Conservation (phyloP, 2,888 invertebrate species). For the Lithophane semibrunnea region DNA sequence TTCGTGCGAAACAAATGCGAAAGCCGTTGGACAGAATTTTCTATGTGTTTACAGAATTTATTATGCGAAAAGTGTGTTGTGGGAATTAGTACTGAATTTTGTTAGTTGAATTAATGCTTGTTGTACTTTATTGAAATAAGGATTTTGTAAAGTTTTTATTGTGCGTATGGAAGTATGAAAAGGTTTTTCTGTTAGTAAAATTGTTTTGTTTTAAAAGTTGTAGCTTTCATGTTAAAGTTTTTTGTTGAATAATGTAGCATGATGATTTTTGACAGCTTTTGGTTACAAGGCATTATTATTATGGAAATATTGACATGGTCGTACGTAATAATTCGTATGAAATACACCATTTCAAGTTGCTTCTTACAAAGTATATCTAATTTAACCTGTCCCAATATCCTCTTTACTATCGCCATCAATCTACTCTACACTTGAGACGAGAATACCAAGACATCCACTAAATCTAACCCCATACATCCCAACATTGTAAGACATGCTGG, state of each 20-base stretch:
- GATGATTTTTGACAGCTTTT: neutral
- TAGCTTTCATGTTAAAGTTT: neutral
- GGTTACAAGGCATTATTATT: neutral
- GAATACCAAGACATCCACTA: conserved; percentile 9
- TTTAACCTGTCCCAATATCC: neutral
- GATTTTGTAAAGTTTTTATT: conserved; percentile 10
- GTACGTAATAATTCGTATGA: neutral
- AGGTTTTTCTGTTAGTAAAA: neutral
- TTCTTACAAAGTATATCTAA: neutral
- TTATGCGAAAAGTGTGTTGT: conserved; percentile 25
- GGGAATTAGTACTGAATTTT: conserved; percentile 4
- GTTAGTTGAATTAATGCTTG: neutral
- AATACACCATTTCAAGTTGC: no score
- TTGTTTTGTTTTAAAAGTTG: neutral
- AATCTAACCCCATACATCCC: conserved; percentile 30
- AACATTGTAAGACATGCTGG: conserved; percentile 56
- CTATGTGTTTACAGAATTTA: conserved; percentile 45
- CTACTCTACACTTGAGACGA: neutral
- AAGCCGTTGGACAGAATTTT: conserved; percentile 22
- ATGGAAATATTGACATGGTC: neutral
- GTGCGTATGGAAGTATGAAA: neutral
- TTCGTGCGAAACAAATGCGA: conserved; percentile 72
- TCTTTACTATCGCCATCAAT: neutral
- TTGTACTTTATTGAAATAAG: neutral
- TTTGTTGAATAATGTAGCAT: neutral